phyloP scores from a whole-genome alignment of 2,888 invertebrate genomes.

The Oscheius onirici region DNA sequence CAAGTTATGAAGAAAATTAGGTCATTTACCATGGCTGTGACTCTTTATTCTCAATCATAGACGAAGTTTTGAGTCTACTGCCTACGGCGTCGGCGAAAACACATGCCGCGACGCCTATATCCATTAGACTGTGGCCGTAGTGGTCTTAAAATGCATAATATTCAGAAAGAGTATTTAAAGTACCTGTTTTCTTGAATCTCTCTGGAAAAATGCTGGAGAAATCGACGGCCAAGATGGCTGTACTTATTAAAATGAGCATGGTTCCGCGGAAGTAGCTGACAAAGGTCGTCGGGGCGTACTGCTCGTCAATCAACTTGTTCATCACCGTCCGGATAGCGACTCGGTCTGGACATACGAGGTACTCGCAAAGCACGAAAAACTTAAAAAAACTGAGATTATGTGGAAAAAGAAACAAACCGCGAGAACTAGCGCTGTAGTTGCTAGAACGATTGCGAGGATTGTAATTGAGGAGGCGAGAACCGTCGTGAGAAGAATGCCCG shows the following conservation, averaged over 20 bases:
- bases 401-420: constrained; percentile 22
- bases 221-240: constrained; percentile 92
- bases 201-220: constrained; percentile 84
- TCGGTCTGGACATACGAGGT: constrained; percentile 20
- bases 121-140: constrained; percentile 81
- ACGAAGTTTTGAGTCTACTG: constrained; percentile 36
- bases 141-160: constrained; percentile 35
- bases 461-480: constrained; percentile 40
- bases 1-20: neutral
- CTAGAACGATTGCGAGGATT: constrained; percentile 29
- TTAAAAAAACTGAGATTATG: too few relatives aligned
- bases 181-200: constrained; percentile 86
- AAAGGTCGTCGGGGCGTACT: constrained; percentile 57
- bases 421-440: constrained; percentile 25
- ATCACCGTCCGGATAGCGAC: constrained; percentile 32
- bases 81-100: constrained; percentile 81
- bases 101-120: constrained; percentile 90
- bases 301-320: constrained; percentile 53
- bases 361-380: constrained; percentile 34
- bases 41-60: constrained; percentile 34
- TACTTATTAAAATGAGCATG: constrained; percentile 78
- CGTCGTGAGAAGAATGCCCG: constrained; percentile 49
- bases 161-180: neutral
- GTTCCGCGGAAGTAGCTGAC: constrained; percentile 58
- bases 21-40: constrained; percentile 3